Conservation (phyloP, 2,797 vertebrate genomes). For the Sarcoramphus papa region DNA sequence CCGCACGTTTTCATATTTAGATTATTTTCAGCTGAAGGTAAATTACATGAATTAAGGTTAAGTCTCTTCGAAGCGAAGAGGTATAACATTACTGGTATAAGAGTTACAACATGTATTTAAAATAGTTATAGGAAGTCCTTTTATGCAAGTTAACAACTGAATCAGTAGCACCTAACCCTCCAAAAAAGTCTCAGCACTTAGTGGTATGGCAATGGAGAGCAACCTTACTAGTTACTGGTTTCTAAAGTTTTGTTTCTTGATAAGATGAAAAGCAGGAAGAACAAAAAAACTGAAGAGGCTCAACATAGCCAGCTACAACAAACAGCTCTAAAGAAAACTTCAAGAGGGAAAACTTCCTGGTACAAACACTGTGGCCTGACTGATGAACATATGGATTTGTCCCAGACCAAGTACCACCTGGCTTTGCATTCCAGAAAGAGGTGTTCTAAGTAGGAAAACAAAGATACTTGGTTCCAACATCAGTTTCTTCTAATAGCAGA, state of each 20-base stretch:
- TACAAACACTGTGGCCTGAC: background rate
- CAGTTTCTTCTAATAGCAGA: background rate
- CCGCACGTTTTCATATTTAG: background rate
- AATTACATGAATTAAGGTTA: background rate
- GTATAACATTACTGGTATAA: background rate
- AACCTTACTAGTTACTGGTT: background rate
- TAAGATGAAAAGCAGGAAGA: background rate
- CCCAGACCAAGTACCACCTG: background rate
- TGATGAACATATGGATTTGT: background rate
- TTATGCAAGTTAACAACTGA: background rate
- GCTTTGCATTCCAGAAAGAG: background rate
- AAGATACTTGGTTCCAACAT: background rate
- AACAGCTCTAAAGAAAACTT: background rate
- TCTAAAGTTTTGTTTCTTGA: background rate
- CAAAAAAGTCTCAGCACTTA: background rate
- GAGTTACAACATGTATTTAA: background rate
- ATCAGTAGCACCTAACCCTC: background rate
- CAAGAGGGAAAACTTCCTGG: background rate
- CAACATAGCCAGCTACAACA: background rate
- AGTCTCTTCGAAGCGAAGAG: background rate
- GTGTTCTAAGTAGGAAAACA: background rate
- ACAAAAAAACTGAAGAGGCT: background rate
- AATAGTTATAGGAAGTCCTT: background rate
- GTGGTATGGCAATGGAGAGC: background rate
- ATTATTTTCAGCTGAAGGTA: background rate